Base-by-base conservation (phyloP, 2,113 vertebrate genomes). In the Craseonycteris thonglongyai region DNA sequence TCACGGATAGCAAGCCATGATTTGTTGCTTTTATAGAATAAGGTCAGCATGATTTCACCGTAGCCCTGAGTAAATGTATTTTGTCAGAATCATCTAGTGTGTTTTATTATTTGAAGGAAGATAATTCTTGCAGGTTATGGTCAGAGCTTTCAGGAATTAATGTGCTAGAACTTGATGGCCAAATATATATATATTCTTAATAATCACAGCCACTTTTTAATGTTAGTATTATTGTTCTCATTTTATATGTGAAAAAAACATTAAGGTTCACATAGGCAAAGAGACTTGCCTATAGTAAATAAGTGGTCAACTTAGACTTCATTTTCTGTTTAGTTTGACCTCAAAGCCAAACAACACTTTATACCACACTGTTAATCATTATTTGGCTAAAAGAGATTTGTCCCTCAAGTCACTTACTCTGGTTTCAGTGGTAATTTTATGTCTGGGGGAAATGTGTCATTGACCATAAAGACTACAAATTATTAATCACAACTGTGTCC, bases 171-270 rank as follows among this genome's bases (percentile, higher is more conserved):
- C 9, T 59, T 47, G n/a, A 19, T 12, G 33, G 3, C 4, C 14
- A 66, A 58, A 56, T 66, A 58, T n/a, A n/a, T 26, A 24, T 28
- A 30, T 63, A 59, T 45, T 72, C 16, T 74, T 69, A 81, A 68
- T 61, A 63, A 85, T 58, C 15, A 35, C 12, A 92, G 28, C 5
- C 18, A 42, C 12, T 51, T n/a, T 92, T 79, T 81, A 74, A 56
- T 40, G 22, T 80, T 63, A n/a, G 40, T 47, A 12, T 76, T 38
- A 42, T n/a, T 68, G 3, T 71, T 71, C 35, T 88, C 18, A 74
- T 79, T 79, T 91, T 82, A 49, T 35, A 74, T 42, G 16, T 72
- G 28, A 94, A 42, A 94, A 93, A 93, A n/a, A n/a, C n/a, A 86
- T 81, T n/a, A n/a, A 91, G 65, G 15, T 33, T 79, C 42, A 45